Base-by-base conservation (phyloP, 2,888 invertebrate genomes). In the Odontomyia ornata region DNA sequence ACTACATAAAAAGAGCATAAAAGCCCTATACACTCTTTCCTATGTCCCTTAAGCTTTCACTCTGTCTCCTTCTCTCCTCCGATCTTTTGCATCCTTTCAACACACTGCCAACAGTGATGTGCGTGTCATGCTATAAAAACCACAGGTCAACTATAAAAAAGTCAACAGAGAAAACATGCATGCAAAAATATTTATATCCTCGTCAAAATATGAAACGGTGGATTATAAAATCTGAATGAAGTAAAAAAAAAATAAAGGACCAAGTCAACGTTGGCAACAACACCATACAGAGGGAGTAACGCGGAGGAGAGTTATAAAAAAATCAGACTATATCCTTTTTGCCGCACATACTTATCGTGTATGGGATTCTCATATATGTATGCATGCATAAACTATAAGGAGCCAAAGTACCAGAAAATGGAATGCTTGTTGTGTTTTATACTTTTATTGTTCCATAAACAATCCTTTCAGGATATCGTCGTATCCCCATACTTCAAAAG, bases 141-240 rank as follows among this genome's bases (percentile, higher is more conserved):
- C 75, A 64, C 71, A 75, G 69, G 76, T 60, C 75, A 62, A 71
- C 71, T 71, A 77, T 77, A 77, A 77, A 77, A 67, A 77, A 76
- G 64, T 69, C 76, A 75, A 60, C 67, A 64, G 65, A n/a, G n/a
- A 36, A 36, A 76, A 72, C 71, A 65, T 73, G 77, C 71, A 72
- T 72, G 64, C 47, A 30, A 65, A 46, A 52, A 62, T 75, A 77
- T 77, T 77, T 77, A 76, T 76, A 71, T 62, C 75, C 75, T 77
- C 77, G 71, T 77, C 76, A 77, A 76, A 75, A 77, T 71, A 52
- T 52, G 52, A 52, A 56, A 52, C 56, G 27, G 62, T 13, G 23
- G 15, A 52, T 52, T 52, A 52, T n/a, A 52, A 52, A 52, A 52
- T 52, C n/a, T 52, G 52, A 52, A 52, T 18, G 52, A 52, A 43